Conservation (phyloP, 1,140 invertebrate genomes). For the Holcopasites calliopsidis region DNA sequence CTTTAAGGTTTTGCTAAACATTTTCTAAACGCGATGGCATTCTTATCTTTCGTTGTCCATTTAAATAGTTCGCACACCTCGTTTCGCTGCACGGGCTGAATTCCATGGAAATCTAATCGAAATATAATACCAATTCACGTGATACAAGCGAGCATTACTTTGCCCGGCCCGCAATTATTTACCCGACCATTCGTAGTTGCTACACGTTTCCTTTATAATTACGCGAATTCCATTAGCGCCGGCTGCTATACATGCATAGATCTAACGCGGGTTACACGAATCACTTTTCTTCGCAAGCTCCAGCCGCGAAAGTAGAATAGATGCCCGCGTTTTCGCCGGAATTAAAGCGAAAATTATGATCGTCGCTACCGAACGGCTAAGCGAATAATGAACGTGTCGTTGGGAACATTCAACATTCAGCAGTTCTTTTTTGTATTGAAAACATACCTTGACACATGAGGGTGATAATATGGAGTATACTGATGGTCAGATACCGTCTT, state of each 20-base stretch:
- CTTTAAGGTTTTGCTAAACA: not conserved
- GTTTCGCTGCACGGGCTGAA: not conserved
- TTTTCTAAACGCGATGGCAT: not conserved
- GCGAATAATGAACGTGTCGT: too few species aligned
- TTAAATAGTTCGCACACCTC: not conserved
- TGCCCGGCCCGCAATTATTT: slow-evolving; percentile 23
- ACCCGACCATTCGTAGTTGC: slow-evolving; percentile 3
- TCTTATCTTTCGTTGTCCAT: not conserved
- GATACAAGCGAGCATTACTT: slow-evolving; percentile 20
- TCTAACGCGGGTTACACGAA: slow-evolving; percentile 3
- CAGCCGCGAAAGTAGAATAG: not conserved
- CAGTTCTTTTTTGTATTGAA: not conserved
- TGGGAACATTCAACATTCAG: too few species aligned
- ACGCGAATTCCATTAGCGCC: slow-evolving; percentile 30
- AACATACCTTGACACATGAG: slow-evolving; percentile 77
- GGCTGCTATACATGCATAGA: slow-evolving; percentile 15
- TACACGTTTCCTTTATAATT: slow-evolving; percentile 27
- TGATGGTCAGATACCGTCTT: slow-evolving; percentile 75
- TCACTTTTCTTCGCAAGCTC: slow-evolving; percentile 2
- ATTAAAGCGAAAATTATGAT: not conserved
- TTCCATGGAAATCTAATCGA: slow-evolving; percentile 25
- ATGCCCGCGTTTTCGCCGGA: not conserved
- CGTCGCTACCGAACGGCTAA: too few species aligned
- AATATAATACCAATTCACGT: slow-evolving; percentile 35
- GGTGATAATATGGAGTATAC: slow-evolving; percentile 76